A percentile compares a stretch with the other conserved stretches of the same genome.
phyloP scores from a whole-genome alignment of 1,140 invertebrate genomes.

The Formica selysi region DNA sequence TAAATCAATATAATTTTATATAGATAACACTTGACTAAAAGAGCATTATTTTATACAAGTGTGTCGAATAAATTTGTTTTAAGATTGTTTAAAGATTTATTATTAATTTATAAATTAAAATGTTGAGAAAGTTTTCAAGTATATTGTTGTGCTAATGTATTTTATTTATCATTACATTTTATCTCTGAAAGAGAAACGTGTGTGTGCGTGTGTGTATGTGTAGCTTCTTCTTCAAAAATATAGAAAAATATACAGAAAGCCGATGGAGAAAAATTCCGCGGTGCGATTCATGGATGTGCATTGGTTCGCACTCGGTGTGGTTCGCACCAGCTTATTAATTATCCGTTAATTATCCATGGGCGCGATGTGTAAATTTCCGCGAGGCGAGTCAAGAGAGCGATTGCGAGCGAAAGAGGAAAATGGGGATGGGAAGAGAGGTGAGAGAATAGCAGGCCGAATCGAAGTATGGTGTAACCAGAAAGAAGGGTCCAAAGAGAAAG shows the following conservation, averaged over 20 bases:
- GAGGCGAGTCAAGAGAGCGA: slow-evolving; percentile 57
- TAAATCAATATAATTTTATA: neutral
- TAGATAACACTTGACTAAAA: neutral
- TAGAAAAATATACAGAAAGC: neutral
- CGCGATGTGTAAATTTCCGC: slow-evolving; percentile 57
- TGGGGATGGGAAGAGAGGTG: slow-evolving; percentile 8
- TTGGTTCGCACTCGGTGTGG: slow-evolving; percentile 20
- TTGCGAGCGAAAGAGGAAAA: slow-evolving; percentile 48
- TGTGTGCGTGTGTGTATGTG: too few species aligned
- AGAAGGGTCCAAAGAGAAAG: slow-evolving; percentile 44
- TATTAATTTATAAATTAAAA: neutral
- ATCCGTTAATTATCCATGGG: slow-evolving; percentile 75
- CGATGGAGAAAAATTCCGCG: neutral
- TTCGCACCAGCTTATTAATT: slow-evolving; percentile 75
- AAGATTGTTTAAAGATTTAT: neutral
- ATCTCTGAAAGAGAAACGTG: neutral
- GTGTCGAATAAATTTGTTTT: neutral
- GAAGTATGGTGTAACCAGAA: slow-evolving; percentile 38
- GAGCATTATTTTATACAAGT: neutral
- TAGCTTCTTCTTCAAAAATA: neutral
- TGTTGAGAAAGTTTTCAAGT: neutral
- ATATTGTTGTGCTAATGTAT: neutral
- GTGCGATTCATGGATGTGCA: neutral
- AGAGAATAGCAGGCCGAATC: slow-evolving; percentile 57
- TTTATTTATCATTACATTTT: neutral